Percentiles rank a stretch among this genome's conserved stretches.
These are phyloP conservation scores for Caenorhabditis virilis DNA, from an alignment of 2,888 invertebrate genomes.

Conservation along the genomic window DNA sequence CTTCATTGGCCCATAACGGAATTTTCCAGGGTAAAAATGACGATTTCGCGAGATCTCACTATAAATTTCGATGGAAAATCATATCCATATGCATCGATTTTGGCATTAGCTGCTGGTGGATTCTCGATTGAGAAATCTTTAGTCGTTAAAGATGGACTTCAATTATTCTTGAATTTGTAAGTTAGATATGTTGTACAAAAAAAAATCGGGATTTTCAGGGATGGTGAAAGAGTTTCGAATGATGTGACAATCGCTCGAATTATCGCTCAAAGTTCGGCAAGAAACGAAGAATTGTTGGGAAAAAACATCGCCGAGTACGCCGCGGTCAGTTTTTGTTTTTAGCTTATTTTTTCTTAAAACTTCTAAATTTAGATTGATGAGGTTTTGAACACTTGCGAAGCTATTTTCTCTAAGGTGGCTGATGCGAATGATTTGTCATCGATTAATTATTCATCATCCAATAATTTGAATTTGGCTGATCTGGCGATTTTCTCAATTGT, in stretches of 20 bases:
- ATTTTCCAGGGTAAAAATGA: conserved; percentile 15
- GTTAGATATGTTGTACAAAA: conserved; percentile 5
- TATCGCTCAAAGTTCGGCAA: conserved; percentile 40
- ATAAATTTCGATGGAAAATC: conserved; percentile 35
- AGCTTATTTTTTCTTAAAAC: background rate
- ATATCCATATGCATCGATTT: conserved; percentile 49
- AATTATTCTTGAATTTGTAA: conserved; percentile 42
- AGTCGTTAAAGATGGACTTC: conserved; percentile 26
- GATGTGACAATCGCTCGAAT: conserved; percentile 54
- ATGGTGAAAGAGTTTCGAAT: conserved; percentile 47
- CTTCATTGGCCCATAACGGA: background rate
- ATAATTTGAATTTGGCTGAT: conserved; percentile 49
- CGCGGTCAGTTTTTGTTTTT: conserved; percentile 8
- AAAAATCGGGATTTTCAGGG: conserved; percentile 40
- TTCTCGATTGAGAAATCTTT: conserved; percentile 45
- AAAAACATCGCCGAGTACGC: conserved; percentile 36
- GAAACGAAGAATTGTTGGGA: conserved; percentile 45
- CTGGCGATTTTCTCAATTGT: conserved; percentile 51
- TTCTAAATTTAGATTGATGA: conserved; percentile 42
- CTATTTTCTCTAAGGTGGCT: background rate
- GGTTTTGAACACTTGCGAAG: conserved; percentile 8
- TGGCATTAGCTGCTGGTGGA: conserved; percentile 46
- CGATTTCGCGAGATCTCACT: conserved; percentile 20
- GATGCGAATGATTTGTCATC: background rate
- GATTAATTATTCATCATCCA: background rate